These are phyloP conservation scores for Kryptolebias marmoratus DNA, from an alignment of 2,113 vertebrate species.

Conservation along the genomic window DNA sequence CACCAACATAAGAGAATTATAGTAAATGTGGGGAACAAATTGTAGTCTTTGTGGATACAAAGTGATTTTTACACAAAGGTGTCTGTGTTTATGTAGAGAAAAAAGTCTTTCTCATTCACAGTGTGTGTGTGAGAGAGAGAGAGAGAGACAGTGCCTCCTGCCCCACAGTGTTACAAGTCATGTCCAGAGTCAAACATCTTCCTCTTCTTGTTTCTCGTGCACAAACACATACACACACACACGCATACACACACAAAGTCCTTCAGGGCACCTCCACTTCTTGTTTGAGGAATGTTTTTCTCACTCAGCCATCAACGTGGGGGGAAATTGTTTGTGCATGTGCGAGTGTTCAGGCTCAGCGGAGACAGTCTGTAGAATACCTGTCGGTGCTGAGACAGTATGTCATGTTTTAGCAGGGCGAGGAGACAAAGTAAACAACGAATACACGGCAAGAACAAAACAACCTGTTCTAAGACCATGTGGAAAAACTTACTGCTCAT, in stretches of 20 bases:
- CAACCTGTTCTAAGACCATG: constrained; percentile 44
- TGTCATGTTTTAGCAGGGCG: constrained; percentile 70
- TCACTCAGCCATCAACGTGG: constrained; percentile 66
- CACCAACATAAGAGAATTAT: no score
- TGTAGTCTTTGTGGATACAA: no score
- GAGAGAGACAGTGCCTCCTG: constrained; percentile 8
- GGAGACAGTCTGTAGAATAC: constrained; percentile 51
- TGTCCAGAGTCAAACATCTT: constrained; percentile 39
- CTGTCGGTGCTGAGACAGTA: constrained; percentile 58
- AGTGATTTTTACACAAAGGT: neutral
- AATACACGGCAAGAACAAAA: constrained; percentile 51
- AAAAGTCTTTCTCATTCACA: no score
- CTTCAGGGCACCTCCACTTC: constrained; percentile 67
- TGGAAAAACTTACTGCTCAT: constrained; percentile 47
- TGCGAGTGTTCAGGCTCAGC: constrained; percentile 29
- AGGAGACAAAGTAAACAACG: constrained; percentile 69
- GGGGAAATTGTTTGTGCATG: constrained; percentile 64
- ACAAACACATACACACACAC: constrained; percentile 14
- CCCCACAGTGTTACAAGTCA: constrained; percentile 41
- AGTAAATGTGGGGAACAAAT: no score
- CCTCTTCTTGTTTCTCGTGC: constrained; percentile 28
- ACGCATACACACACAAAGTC: constrained; percentile 32
- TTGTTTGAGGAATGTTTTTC: constrained; percentile 76
- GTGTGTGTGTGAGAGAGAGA: neutral
- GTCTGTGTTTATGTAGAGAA: neutral